Base-by-base conservation (phyloP, 2,888 invertebrate species). In the Acrobasis consociella region DNA sequence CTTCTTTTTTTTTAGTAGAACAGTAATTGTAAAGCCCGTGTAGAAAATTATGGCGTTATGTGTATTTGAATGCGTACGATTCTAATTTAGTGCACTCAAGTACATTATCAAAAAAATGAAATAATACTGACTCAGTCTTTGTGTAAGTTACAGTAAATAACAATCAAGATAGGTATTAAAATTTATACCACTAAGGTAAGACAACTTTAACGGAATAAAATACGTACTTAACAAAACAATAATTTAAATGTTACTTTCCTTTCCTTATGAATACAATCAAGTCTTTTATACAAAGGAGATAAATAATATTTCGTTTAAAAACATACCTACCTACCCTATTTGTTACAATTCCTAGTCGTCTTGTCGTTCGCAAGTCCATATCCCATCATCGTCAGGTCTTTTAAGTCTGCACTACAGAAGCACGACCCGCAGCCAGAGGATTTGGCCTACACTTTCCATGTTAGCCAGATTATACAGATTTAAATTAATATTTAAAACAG, bases 341-440 rank as follows among this genome's bases (percentile, higher is more conserved):
- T 74, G 74, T 71, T 74, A 78, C 72, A 79, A 80, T 76, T 76
- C 72, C 75, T 81, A 80, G 72, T 69, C 65, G 68, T 73, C 71
- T 69, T 64, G 65, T 64, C 67, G 70, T 72, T 71, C 72, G 72
- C 74, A 74, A 65, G 74, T 31, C 65, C 70, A n/a, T 72, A 74
- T 76, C 69, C 69, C 64, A n/a, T n/a, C n/a, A n/a, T n/a, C n/a
- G n/a, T n/a, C n/a, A n/a, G n/a, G n/a, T n/a, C n/a, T n/a, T n/a
- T n/a, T n/a, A n/a, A n/a, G n/a, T n/a, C n/a, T n/a, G n/a, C n/a
- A n/a, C n/a, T n/a, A n/a, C n/a, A n/a, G n/a, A n/a, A n/a, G n/a
- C n/a, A n/a, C n/a, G n/a, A n/a, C n/a, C n/a, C n/a, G n/a, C n/a
- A n/a, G n/a, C n/a, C n/a, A n/a, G n/a, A n/a, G n/a, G n/a, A n/a